These are phyloP conservation scores for Colaptes auratus DNA, from an alignment of 2,113 vertebrate genomes.

Conservation along the genomic window DNA sequence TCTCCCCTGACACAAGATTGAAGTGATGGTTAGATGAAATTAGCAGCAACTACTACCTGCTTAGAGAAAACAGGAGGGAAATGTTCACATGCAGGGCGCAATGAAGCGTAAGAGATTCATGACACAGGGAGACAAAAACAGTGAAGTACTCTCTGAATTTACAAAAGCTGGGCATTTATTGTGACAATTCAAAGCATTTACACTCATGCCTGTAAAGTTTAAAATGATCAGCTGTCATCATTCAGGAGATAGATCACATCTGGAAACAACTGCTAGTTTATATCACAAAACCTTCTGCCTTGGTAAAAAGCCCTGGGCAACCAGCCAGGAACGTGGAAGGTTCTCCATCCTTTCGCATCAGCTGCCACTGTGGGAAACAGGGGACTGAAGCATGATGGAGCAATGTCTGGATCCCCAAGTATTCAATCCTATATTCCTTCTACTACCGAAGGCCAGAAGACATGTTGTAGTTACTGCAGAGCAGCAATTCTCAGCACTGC, in stretches of 20 bases:
- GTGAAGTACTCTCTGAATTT: background rate
- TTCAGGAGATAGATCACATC: background rate
- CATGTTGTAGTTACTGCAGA: background rate
- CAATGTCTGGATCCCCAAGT: background rate
- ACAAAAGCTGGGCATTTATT: background rate
- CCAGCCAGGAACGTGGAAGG: background rate
- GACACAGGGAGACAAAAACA: background rate
- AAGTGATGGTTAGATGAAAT: background rate
- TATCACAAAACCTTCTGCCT: background rate
- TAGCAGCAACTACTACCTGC: background rate
- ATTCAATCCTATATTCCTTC: background rate
- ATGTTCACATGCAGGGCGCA: background rate
- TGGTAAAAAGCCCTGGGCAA: background rate
- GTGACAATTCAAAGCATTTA: background rate
- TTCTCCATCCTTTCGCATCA: background rate
- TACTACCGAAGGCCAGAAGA: background rate
- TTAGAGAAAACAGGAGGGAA: constrained; percentile 14
- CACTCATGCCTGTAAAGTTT: background rate
- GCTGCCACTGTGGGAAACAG: background rate
- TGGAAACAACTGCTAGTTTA: background rate
- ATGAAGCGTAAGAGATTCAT: background rate
- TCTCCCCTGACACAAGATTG: background rate
- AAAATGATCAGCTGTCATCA: background rate
- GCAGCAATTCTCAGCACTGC: background rate
- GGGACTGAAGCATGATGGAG: background rate